Evolutionary conservation across 2,888 invertebrate species (phyloP), one percentile per base, ranked within the genome.

Genomic region (Liopterus haemorrhoidalis): DNA sequence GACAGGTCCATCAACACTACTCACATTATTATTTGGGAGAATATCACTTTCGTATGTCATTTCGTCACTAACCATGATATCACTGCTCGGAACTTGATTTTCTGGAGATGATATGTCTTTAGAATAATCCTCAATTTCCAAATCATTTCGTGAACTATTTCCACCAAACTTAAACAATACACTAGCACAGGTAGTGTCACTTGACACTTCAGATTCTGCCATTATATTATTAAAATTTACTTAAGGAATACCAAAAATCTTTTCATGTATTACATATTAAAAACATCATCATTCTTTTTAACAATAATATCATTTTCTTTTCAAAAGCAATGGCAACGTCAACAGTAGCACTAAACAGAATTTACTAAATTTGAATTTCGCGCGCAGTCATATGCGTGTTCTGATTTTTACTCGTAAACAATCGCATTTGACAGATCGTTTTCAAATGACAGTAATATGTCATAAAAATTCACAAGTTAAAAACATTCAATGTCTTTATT

Each of bases 391-490:
- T 48, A 47, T 50, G 50, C 47, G 45, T 45, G 45, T 45, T 45
- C 45, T 33, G 45, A 45, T 45, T 44, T 45, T 45, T 43, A 42
- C 45, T 50, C 50, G 50, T 50, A 50, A 50, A 50, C 50, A 50
- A 50, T 50, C 50, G 48, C 47, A 45, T 50, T 45, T 50, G 50
- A 50, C 50, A 50, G 50, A 47, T 50, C 35, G 48, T 41, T 42
- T 47, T 50, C 33, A 47, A 48, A 50, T 45, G 50, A 48, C 50
- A 50, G 39, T 45, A 45, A 45, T 45, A 33, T 45, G 45, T 45
- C 45, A 45, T 45, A 45, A 45, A 45, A 45, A 45, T 33, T 31
- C 18, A 45, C 27, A 32, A 32, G 32, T 25, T 24, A 24, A 32
- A 39, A 39, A 18, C 20, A 39, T 20, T 21, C 24, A 45, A 39